Base-by-base conservation (phyloP, 2,113 vertebrate genomes). In the Leptobrachium leishanense region DNA sequence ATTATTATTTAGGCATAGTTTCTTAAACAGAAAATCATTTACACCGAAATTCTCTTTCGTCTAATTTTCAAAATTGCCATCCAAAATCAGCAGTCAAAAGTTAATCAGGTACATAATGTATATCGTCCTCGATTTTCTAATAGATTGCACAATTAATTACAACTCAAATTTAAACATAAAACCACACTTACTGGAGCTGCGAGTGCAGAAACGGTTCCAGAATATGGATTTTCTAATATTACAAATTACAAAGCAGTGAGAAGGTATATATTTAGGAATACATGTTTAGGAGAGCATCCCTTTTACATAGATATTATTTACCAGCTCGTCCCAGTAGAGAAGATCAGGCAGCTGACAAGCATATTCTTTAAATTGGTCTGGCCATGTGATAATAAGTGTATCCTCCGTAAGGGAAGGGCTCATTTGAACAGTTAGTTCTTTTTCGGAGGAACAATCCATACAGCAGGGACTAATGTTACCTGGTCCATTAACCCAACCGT, bases 91-190 rank as follows among this genome's bases (percentile, higher is more conserved):
- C 73, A 53, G 73, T 53, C 43, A 31, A 75, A 63, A 66, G 2
- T 5, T 75, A 75, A 75, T 65, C 73, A 50, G 44, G 68, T 63
- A 46, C 10, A 46, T 54, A 46, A 75, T 74, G 43, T 46, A 8
- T n/a, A 74, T 74, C 57, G 50, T 75, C 53, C 44, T 44, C 46
- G 6, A 8, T 75, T 75, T 54, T 54, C 44, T 15, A 75, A 67
- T 66, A 66, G 31, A 65, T 13, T 12, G 31, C 74, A 41, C 74
- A 75, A 66, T 75, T 75, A 75, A 75, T 75, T 64, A 66, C 5
- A 67, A 53, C 46, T 75, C 6, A 75, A 65, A 75, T 66, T 75
- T 66, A 75, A 66, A 75, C 44, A 65, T 64, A 41, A 64, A 65
- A 59, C 55, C 13, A 12, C 55, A 59, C 13, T 59, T 59, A 59